Percentiles rank a stretch among this genome's conserved stretches.
Conservation (phyloP, 2,888 invertebrate species). For the Lucinisca nassula region DNA sequence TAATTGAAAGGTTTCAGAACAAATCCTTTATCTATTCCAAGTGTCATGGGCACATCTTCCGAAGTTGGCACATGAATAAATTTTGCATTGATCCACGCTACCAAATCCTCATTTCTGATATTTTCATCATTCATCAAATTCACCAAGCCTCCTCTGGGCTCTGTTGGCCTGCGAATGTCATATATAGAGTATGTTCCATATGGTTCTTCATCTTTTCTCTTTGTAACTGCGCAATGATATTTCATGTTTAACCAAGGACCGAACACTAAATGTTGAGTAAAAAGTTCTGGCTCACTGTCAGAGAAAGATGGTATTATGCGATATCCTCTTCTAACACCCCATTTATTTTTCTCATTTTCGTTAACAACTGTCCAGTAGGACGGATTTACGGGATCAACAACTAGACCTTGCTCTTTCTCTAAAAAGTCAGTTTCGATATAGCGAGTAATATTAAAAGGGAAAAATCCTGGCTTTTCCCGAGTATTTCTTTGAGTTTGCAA, state of each 20-base stretch:
- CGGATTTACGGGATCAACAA: conserved; percentile 59
- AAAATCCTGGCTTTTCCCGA: conserved; percentile 51
- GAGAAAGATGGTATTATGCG: conserved; percentile 55
- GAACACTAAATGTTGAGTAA: conserved; percentile 56
- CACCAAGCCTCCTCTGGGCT: conserved; percentile 55
- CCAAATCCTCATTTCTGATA: conserved; percentile 65
- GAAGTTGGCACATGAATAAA: conserved; percentile 70
- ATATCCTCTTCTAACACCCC: conserved; percentile 72
- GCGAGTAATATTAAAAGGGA: conserved; percentile 67
- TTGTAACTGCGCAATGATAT: conserved; percentile 68
- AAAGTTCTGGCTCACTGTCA: conserved; percentile 23
- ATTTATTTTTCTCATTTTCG: conserved; percentile 68
- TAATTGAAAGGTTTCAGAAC: conserved; percentile 72
- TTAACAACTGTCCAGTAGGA: conserved; percentile 71
- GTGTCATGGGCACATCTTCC: conserved; percentile 74
- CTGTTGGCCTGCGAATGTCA: conserved; percentile 52
- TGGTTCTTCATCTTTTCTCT: conserved; percentile 64
- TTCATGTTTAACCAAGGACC: conserved; percentile 66
- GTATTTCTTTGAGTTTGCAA: conserved; percentile 50
- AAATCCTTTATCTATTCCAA: conserved; percentile 64
- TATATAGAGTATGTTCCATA: conserved; percentile 64
- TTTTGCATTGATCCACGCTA: conserved; percentile 70
- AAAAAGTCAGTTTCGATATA: conserved; percentile 64
- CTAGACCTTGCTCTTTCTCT: conserved; percentile 58
- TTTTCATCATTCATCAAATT: conserved; percentile 64